Evolutionary conservation across 2,888 invertebrate genomes (phyloP).

Genomic region (Mylabris sibirica): DNA sequence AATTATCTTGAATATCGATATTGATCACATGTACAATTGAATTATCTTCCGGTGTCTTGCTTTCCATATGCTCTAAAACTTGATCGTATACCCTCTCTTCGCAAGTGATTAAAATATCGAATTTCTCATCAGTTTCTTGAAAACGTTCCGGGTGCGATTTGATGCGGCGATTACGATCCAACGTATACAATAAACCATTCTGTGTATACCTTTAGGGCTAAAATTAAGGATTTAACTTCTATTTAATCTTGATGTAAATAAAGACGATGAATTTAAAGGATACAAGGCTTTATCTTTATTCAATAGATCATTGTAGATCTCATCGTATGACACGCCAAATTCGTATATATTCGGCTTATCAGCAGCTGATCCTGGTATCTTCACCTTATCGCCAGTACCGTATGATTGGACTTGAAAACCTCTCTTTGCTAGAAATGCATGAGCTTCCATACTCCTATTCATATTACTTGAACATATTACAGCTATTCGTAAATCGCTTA

Average conservation of each 20-base stretch:
- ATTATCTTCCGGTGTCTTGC: slow-evolving; percentile 78
- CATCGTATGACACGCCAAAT: slow-evolving; percentile 94
- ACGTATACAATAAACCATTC: slow-evolving; percentile 97
- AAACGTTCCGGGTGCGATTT: slow-evolving; percentile 95
- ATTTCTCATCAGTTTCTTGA: slow-evolving; percentile 86
- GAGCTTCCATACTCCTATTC: slow-evolving; percentile 99
- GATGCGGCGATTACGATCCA: slow-evolving; percentile 95
- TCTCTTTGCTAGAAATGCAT: slow-evolving; percentile 95
- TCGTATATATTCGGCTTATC: slow-evolving; percentile 97
- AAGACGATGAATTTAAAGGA: slow-evolving; percentile 15
- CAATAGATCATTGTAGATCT: slow-evolving; percentile 91
- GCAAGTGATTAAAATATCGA: slow-evolving; percentile 95
- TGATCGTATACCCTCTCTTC: slow-evolving; percentile 99
- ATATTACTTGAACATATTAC: slow-evolving; percentile 99
- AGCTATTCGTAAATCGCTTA: slow-evolving; percentile 76
- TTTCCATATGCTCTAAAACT: slow-evolving; percentile 92
- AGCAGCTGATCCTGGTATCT: slow-evolving; percentile 92
- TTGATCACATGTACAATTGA: slow-evolving; percentile 96
- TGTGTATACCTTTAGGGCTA: slow-evolving; percentile 73
- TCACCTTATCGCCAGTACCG: slow-evolving; percentile 94
- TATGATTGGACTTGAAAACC: slow-evolving; percentile 95
- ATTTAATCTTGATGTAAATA: neutral
- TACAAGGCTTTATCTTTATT: slow-evolving; percentile 90
- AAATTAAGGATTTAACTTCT: slow-evolving; percentile 6
- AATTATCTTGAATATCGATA: slow-evolving; percentile 98